Conservation (phyloP, 2,888 invertebrate species). For the Reticulitermes lucifugus region DNA sequence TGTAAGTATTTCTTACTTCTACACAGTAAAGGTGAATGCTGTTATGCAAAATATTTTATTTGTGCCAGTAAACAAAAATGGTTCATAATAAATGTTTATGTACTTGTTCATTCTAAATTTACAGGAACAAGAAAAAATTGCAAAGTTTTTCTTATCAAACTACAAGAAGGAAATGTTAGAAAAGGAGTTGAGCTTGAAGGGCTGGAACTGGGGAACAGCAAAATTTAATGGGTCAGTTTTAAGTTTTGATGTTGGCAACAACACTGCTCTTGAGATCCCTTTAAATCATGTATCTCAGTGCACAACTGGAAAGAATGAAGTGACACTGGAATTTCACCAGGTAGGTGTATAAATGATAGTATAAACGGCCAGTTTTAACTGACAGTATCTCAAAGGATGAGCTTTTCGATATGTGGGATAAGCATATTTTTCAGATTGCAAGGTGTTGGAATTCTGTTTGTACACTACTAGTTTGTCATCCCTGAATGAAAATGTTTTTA, state of each 20-base stretch:
- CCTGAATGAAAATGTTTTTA: no score
- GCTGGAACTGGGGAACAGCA: slow-evolving; percentile 99
- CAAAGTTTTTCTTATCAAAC: slow-evolving; percentile 85
- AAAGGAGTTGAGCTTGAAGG: slow-evolving; percentile 93
- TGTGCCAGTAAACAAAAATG: no score
- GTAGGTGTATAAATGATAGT: slow-evolving; percentile 62
- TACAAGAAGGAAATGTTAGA: slow-evolving; percentile 90
- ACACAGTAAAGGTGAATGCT: no score
- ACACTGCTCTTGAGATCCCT: slow-evolving; percentile 96
- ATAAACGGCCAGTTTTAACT: slow-evolving; percentile 56
- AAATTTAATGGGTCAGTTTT: slow-evolving; percentile 90
- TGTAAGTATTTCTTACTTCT: no score
- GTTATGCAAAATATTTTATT: no score
- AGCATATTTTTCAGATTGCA: no score
- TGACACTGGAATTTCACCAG: slow-evolving; percentile 97
- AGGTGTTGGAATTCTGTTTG: no score
- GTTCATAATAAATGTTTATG: no score
- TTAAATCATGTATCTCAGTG: slow-evolving; percentile 96
- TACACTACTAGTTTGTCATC: no score
- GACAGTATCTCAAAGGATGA: neutral
- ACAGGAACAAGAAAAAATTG: slow-evolving; percentile 92
- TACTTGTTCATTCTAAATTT: neutral
- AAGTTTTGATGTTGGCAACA: slow-evolving; percentile 85
- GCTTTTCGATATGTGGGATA: no score
- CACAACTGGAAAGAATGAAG: slow-evolving; percentile 96